Evolutionary conservation across 37 sponge, comb jelly and placozoan species (phyloP), one percentile per base, ranked within the genome.

Genomic region (Halisarca cf. caerulea): DNA sequence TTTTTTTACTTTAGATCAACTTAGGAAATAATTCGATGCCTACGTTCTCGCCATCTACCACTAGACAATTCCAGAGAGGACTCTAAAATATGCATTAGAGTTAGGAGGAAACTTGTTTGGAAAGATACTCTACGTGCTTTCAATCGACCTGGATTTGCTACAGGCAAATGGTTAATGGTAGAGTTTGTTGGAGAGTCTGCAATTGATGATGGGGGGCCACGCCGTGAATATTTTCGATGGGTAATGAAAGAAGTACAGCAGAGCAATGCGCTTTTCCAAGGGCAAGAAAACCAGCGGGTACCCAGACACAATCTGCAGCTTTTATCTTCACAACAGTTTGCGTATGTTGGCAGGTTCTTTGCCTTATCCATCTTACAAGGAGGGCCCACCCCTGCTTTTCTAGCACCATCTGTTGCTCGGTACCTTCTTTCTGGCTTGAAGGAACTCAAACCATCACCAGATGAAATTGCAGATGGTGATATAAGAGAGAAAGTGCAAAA

Each of bases 171-270:
- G 64, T 23, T 62, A 6, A 62, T 30, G 64, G 30, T 62, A 30
- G 64, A 62, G 64, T 62, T 62, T 62, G 64, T 62, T 28, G 30
- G 64, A 62, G 64, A 62, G 15, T 62, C 64, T 30, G 64, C 64
- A n/a, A 62, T 62, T 62, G 64, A 62, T 62, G 64, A 62, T 62
- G 64, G 64, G 64, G 64, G 64, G 25, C 64, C 64, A n/a, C 25
- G 64, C 7, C 25, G 64, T 30, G 64, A 15, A 62, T 62, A 62
- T 28, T 62, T 62, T 62, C 64, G 64, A 30, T 28, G 25, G 25
- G 64, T 6, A 28, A 62, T 62, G 64, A n/a, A 62, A 30, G 64
- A 62, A 62, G 25, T 62, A 28, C 30, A 28, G 30, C 64, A 62
- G 25, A 62, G 30, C 30, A 62, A 62, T 62, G 64, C 64, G 6